phyloP scores from a whole-genome alignment of 2,797 vertebrate genomes.

The Sebastes minor region DNA sequence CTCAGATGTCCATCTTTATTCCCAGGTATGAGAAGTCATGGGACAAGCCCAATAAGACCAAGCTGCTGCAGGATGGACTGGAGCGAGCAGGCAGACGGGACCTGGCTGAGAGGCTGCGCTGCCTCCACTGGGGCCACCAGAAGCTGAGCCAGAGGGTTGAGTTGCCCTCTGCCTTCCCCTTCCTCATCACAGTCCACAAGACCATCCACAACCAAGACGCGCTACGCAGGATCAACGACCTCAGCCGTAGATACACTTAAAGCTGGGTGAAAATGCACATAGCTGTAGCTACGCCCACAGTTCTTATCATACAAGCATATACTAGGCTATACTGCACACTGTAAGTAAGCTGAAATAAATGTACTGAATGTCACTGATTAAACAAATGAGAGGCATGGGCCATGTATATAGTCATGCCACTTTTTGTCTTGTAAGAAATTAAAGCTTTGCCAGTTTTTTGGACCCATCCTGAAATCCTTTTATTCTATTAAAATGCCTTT shows the following conservation, averaged over 20 bases:
- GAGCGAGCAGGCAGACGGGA: conserved; percentile 78
- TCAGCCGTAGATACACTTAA: conserved; percentile 72
- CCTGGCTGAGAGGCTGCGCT: conserved; percentile 80
- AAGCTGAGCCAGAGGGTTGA: conserved; percentile 81
- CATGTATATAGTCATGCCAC: neutral
- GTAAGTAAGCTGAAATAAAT: conserved; percentile 4
- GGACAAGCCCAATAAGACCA: conserved; percentile 82
- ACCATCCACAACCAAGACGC: conserved; percentile 81
- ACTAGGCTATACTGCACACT: neutral
- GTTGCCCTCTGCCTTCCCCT: conserved; percentile 84
- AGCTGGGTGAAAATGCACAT: neutral
- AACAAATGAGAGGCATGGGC: neutral
- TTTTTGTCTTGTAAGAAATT: neutral
- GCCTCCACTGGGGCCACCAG: conserved; percentile 83
- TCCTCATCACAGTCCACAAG: conserved; percentile 84
- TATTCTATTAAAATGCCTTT: neutral
- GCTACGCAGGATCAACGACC: conserved; percentile 82
- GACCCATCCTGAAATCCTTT: neutral
- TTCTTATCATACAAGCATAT: neutral
- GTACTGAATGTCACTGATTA: neutral
- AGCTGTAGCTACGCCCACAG: neutral
- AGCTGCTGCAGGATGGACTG: conserved; percentile 79
- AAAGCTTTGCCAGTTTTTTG: neutral
- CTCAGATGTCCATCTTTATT: neutral
- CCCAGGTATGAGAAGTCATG: conserved; percentile 73